These are phyloP conservation scores for Oncopodura yosiiana DNA, from an alignment of 1,140 invertebrate genomes.

Conservation along the genomic window DNA sequence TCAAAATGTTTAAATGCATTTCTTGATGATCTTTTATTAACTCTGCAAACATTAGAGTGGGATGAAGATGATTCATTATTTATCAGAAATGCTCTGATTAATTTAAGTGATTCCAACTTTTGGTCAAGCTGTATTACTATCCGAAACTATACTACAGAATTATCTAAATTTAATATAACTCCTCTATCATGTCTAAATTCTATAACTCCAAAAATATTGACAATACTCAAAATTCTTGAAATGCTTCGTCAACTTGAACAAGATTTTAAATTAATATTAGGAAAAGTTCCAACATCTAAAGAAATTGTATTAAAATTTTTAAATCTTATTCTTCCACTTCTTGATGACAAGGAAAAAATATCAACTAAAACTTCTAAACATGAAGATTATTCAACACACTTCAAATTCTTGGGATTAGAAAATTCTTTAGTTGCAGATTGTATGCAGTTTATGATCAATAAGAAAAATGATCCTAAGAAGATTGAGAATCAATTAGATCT, in stretches of 20 bases:
- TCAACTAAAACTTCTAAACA: too few relatives aligned
- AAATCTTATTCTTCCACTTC: background rate
- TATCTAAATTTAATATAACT: background rate
- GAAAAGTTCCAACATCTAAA: background rate
- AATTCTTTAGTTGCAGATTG: background rate
- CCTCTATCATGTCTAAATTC: slow-evolving; percentile 3
- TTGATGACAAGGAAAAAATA: too few relatives aligned
- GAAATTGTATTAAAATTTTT: slow-evolving; percentile 1
- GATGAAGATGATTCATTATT: slow-evolving; percentile 2
- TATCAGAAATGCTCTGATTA: background rate
- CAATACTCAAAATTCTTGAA: slow-evolving; percentile 23
- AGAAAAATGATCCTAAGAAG: background rate
- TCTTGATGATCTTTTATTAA: slow-evolving; percentile 13
- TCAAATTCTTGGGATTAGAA: slow-evolving; percentile 11
- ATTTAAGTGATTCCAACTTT: slow-evolving; percentile 16
- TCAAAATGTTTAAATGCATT: slow-evolving; percentile 10
- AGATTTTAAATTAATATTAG: slow-evolving; percentile 6
- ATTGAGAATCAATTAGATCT: background rate
- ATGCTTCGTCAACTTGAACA: slow-evolving; percentile 22
- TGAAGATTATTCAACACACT: background rate
- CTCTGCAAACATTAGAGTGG: slow-evolving; percentile 15
- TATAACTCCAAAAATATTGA: slow-evolving; percentile 12
- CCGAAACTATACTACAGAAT: slow-evolving; percentile 5
- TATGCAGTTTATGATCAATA: background rate
- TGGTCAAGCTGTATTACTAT: slow-evolving; percentile 16